A percentile compares a stretch with the other conserved stretches of the same genome.
Evolutionary conservation across 2,888 invertebrate genomes (phyloP).

Genomic region (Trachelus stipa): DNA sequence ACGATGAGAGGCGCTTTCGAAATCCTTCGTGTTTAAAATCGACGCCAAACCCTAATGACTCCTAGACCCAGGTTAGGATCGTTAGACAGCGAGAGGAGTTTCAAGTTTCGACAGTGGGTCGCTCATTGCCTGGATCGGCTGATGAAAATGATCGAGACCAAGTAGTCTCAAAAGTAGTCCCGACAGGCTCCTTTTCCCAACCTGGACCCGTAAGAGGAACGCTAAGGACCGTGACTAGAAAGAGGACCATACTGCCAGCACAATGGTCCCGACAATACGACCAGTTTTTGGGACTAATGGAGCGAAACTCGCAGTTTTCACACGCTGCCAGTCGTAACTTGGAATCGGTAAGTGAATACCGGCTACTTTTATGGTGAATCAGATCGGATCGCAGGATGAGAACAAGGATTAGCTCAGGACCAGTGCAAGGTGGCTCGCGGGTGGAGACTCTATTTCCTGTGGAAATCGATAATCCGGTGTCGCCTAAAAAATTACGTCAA

Average conservation of each 20-base stretch:
- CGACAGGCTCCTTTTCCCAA: background rate
- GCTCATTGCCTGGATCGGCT: background rate
- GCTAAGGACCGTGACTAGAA: slow-evolving; percentile 23
- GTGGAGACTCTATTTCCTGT: slow-evolving; percentile 9
- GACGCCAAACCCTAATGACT: background rate
- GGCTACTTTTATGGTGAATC: slow-evolving; percentile 4
- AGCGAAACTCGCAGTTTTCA: slow-evolving; percentile 53
- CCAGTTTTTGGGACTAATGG: slow-evolving; percentile 52
- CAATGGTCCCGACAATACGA: slow-evolving; percentile 46
- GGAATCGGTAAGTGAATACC: background rate
- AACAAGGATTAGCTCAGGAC: background rate
- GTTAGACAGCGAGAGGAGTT: background rate
- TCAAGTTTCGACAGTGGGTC: background rate
- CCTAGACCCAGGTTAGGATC: background rate
- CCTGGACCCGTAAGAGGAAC: slow-evolving; percentile 18
- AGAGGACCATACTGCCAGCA: slow-evolving; percentile 26
- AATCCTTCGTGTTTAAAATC: background rate
- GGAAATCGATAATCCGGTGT: slow-evolving; percentile 43
- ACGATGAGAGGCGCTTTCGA: background rate
- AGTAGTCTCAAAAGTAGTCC: background rate
- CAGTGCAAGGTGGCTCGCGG: slow-evolving; percentile 5
- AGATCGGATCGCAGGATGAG: slow-evolving; percentile 2
- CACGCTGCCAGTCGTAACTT: slow-evolving; percentile 45
- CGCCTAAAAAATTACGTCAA: slow-evolving; percentile 40
- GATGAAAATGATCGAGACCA: background rate